phyloP scores from a whole-genome alignment of 2,113 vertebrate genomes.

The Sander lucioperca region DNA sequence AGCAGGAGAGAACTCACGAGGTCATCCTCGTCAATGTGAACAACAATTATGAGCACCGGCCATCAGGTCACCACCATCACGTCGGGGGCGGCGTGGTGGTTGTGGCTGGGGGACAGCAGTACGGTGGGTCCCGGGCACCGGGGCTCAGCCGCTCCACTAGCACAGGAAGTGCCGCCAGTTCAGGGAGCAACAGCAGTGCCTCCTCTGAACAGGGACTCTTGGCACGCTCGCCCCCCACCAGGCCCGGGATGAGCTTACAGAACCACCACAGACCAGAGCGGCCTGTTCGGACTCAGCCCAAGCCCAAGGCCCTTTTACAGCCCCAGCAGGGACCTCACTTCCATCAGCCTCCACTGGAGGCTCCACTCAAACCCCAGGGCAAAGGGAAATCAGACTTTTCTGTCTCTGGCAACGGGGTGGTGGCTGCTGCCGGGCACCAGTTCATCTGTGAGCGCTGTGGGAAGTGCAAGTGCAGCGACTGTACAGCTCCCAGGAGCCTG shows the following conservation, averaged over 20 bases:
- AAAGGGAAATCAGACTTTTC: conserved; percentile 85
- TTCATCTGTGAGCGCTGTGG: conserved; percentile 96
- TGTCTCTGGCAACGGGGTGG: conserved; percentile 54
- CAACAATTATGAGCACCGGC: conserved; percentile 91
- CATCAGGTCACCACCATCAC: conserved; percentile 72
- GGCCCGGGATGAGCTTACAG: conserved; percentile 76
- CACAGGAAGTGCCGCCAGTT: conserved; percentile 94
- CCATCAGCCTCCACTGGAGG: conserved; percentile 80
- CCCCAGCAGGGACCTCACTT: conserved; percentile 69
- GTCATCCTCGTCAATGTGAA: conserved; percentile 95
- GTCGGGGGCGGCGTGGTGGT: conserved; percentile 57
- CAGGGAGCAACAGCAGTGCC: conserved; percentile 93
- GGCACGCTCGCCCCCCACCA: conserved; percentile 85
- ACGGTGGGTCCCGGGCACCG: conserved; percentile 81
- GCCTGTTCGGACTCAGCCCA: conserved; percentile 92
- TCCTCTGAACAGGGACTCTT: conserved; percentile 94
- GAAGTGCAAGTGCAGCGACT: conserved; percentile 95
- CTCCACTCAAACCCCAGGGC: conserved; percentile 89
- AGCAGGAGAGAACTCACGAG: conserved; percentile 96
- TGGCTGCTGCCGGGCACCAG: conserved; percentile 85
- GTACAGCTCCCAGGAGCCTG: conserved; percentile 92
- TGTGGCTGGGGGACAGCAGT: conserved; percentile 74
- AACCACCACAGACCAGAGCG: conserved; percentile 81
- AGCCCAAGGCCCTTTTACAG: conserved; percentile 78
- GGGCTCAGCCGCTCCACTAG: conserved; percentile 93